phyloP scores from a whole-genome alignment of 30 jellyfish, hydroid and myxozoan genomes.

The Cassiopea xamachana region DNA sequence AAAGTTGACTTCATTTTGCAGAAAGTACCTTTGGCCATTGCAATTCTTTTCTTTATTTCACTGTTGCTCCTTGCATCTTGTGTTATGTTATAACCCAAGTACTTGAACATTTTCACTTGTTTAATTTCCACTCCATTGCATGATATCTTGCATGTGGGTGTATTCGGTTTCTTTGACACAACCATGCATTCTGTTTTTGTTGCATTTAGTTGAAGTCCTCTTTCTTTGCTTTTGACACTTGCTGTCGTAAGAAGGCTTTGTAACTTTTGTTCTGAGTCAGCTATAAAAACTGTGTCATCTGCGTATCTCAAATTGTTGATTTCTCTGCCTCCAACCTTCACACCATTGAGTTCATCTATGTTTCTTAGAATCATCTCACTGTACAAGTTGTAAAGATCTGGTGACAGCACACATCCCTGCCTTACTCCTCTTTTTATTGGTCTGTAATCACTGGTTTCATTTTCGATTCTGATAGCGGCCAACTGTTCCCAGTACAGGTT shows the following conservation, averaged over 20 bases:
- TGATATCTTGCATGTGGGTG: not conserved
- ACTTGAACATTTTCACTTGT: not conserved
- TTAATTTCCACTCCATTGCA: not conserved
- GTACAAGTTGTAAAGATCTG: not conserved
- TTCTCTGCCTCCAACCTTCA: not conserved
- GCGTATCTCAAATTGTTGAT: not conserved
- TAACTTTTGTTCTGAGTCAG: constrained; percentile 10
- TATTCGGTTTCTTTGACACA: not conserved
- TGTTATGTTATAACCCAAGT: not conserved
- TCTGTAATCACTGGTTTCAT: not conserved
- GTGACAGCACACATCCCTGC: not conserved
- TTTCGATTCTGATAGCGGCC: not conserved
- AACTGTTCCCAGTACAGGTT: not conserved
- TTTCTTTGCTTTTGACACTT: not conserved
- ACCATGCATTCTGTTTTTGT: constrained; percentile 19
- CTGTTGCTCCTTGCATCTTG: not conserved
- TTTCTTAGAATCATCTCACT: not conserved
- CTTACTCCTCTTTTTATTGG: not conserved
- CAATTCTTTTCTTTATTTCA: not conserved
- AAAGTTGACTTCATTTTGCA: constrained; percentile 3
- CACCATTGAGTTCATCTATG: not conserved
- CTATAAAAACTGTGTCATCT: constrained; percentile 6
- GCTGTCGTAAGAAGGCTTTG: not conserved
- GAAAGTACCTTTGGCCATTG: not conserved
- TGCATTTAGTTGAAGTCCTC: not conserved